phyloP scores from a whole-genome alignment of 2,113 vertebrate genomes.

The Climacteris rufus region DNA sequence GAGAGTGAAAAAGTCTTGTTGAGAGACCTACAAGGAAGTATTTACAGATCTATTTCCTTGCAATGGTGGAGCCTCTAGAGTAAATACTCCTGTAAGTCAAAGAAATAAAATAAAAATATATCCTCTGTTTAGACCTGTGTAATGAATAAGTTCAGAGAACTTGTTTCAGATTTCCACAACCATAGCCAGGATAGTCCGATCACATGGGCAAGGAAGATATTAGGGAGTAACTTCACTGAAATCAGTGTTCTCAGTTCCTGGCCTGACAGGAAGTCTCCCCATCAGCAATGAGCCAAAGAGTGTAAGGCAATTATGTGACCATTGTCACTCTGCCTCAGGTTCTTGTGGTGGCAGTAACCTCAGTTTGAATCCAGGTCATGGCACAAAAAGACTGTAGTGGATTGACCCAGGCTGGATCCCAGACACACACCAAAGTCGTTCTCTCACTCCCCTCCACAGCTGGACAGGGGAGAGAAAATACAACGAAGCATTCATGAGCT shows the following conservation, averaged over 20 bases:
- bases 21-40: slow-evolving; percentile 12
- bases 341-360: neutral
- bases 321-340: neutral
- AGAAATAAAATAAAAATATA: neutral
- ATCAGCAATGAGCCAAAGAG: neutral
- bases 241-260: neutral
- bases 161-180: neutral
- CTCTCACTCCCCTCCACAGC: neutral
- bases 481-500: neutral
- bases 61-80: neutral
- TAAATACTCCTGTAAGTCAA: neutral
- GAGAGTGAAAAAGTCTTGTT: neutral
- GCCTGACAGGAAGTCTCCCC: neutral
- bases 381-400: neutral
- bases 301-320: neutral
- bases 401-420: neutral
- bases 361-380: neutral
- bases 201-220: neutral
- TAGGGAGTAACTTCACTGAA: neutral
- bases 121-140: neutral
- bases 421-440: neutral
- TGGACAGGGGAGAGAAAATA: neutral
- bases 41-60: slow-evolving; percentile 1
- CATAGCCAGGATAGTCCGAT: neutral
- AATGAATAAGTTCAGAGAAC: neutral